A percentile compares a stretch with the other conserved stretches of the same genome.
These are phyloP conservation scores for Phalloptychus januarius DNA, from an alignment of 2,797 vertebrate species.

Conservation along the genomic window DNA sequence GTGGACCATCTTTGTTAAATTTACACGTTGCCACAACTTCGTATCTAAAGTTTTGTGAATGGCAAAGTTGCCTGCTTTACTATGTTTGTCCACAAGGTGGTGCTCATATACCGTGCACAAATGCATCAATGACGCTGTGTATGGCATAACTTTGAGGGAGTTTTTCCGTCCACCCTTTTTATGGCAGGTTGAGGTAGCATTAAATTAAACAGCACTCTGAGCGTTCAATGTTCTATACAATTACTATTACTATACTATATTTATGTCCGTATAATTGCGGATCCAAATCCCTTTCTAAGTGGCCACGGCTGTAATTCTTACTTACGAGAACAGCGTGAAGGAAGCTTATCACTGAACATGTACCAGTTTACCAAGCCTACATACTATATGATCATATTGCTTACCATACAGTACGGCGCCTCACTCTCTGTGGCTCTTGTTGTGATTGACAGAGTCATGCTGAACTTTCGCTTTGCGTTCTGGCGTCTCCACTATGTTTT, in stretches of 20 bases:
- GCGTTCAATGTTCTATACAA: neutral
- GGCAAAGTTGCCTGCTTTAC: neutral
- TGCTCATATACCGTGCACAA: slow-evolving; percentile 3
- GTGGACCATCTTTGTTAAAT: neutral
- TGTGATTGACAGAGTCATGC: slow-evolving; percentile 67
- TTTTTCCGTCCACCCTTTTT: slow-evolving; percentile 19
- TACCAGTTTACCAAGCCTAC: neutral
- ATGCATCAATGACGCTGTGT: slow-evolving; percentile 15
- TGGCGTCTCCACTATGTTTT: slow-evolving; percentile 19
- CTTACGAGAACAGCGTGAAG: neutral
- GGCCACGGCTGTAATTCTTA: neutral
- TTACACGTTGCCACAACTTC: neutral
- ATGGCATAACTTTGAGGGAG: slow-evolving; percentile 26
- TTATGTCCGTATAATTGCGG: neutral
- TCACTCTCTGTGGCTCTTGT: slow-evolving; percentile 60
- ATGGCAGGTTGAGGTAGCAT: neutral
- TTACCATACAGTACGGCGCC: neutral
- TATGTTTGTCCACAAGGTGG: slow-evolving; percentile 46
- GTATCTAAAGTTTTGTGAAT: slow-evolving; percentile 30
- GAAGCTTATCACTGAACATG: neutral
- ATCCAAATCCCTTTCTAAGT: neutral
- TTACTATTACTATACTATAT: too few relatives aligned
- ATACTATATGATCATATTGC: neutral
- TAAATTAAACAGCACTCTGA: neutral
- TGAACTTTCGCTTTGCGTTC: slow-evolving; percentile 62